Conservation (phyloP, 2,888 invertebrate species). For the Erpobdella octoculata region DNA sequence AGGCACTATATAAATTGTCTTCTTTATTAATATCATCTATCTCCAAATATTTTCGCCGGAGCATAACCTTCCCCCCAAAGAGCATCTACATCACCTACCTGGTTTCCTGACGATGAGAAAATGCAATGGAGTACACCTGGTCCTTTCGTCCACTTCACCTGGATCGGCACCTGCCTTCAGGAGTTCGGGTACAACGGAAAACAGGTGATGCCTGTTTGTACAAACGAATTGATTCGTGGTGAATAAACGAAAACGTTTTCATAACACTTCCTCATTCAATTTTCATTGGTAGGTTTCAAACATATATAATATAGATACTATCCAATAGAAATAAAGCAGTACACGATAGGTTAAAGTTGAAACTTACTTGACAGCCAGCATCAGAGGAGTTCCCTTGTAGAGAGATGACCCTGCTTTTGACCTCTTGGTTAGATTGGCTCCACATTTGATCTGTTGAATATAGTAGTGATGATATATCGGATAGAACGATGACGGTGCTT, state of each 20-base stretch:
- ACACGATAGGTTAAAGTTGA: too few species aligned
- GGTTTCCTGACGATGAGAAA: slow-evolving; percentile 14
- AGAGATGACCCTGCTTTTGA: slow-evolving; percentile 11
- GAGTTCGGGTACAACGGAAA: background rate
- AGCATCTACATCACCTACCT: background rate
- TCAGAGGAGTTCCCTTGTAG: slow-evolving; percentile 12
- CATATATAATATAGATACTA: background rate
- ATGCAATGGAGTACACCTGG: slow-evolving; percentile 12
- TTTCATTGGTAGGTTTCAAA: background rate
- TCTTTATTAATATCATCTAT: background rate
- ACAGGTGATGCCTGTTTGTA: background rate
- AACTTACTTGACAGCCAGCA: slow-evolving; percentile 21
- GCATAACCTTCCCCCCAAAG: background rate
- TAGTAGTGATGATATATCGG: too few species aligned
- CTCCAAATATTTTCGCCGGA: background rate
- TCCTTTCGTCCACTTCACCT: slow-evolving; percentile 7
- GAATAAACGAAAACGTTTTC: background rate
- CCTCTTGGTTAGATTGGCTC: slow-evolving; percentile 24
- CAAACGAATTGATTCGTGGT: background rate
- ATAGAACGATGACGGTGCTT: background rate
- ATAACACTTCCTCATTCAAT: background rate
- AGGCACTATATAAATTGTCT: too few species aligned
- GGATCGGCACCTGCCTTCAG: background rate
- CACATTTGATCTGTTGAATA: slow-evolving; percentile 21
- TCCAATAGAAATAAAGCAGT: background rate